Conservation (phyloP, 2,113 vertebrate genomes). For the Trichechus manatus region DNA sequence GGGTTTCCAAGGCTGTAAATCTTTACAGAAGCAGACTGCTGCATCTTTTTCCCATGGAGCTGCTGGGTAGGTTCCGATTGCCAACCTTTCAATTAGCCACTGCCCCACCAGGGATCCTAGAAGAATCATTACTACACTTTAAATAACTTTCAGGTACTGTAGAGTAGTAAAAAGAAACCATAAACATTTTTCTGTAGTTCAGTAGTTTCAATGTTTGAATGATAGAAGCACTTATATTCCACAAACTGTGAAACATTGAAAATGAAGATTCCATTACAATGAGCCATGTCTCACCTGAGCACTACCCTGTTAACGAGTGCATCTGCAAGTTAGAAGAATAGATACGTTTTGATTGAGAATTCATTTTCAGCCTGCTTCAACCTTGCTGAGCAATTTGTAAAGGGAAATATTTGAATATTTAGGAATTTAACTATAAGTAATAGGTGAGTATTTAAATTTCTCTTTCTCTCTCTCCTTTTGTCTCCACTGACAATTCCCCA, state of each 20-base stretch:
- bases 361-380: background rate
- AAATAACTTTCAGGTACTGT: conserved; percentile 27
- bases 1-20: background rate
- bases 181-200: background rate
- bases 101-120: background rate
- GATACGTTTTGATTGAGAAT: background rate
- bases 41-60: background rate
- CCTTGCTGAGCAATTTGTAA: background rate
- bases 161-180: background rate
- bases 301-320: background rate
- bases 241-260: conserved; percentile 3
- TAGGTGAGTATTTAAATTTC: background rate
- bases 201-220: background rate
- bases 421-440: conserved; percentile 6
- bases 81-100: background rate
- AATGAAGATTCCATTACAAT: conserved; percentile 39
- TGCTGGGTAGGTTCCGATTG: background rate
- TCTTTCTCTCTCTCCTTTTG: background rate
- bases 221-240: background rate
- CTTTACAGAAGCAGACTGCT: background rate
- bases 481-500: background rate
- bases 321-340: background rate
- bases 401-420: background rate
- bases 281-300: background rate
- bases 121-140: background rate